Conservation (phyloP, 2,888 invertebrate genomes). For the Morpho deidamia region DNA sequence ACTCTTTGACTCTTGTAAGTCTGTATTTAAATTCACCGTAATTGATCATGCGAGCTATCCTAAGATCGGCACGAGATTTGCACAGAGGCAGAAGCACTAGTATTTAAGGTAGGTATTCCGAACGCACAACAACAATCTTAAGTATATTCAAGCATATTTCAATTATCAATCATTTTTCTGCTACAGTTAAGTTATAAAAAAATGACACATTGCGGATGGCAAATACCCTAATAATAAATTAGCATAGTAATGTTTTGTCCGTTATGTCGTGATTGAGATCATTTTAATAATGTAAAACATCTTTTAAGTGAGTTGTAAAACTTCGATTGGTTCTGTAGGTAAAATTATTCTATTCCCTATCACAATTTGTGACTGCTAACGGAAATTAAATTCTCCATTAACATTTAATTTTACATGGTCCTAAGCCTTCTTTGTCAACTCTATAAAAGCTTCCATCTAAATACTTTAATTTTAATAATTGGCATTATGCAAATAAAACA, state of each 20-base stretch:
- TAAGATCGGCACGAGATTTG: slow-evolving; percentile 2
- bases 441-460: too few species aligned
- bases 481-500: too few species aligned
- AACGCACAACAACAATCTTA: slow-evolving; percentile 30
- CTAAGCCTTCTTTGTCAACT: too few species aligned
- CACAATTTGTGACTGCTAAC: too few species aligned
- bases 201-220: slow-evolving; percentile 74
- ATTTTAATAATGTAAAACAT: slow-evolving; percentile 65
- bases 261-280: slow-evolving; percentile 70
- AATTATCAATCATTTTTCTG: slow-evolving; percentile 74
- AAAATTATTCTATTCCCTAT: background rate
- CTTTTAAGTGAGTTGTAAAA: slow-evolving; percentile 14
- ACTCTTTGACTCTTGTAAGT: background rate
- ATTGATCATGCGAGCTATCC: slow-evolving; percentile 10
- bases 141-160: slow-evolving; percentile 41
- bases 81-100: slow-evolving; percentile 4
- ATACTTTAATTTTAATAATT: too few species aligned
- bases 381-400: too few species aligned
- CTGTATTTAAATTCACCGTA: slow-evolving; percentile 6
- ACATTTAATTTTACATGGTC: too few species aligned
- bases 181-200: slow-evolving; percentile 73
- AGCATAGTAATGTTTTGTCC: slow-evolving; percentile 71
- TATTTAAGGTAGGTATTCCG: slow-evolving; percentile 2
- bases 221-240: slow-evolving; percentile 76
- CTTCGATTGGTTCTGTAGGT: slow-evolving; percentile 14